Base-by-base conservation (phyloP, 2,113 vertebrate genomes). In the Mastomys natalensis region DNA sequence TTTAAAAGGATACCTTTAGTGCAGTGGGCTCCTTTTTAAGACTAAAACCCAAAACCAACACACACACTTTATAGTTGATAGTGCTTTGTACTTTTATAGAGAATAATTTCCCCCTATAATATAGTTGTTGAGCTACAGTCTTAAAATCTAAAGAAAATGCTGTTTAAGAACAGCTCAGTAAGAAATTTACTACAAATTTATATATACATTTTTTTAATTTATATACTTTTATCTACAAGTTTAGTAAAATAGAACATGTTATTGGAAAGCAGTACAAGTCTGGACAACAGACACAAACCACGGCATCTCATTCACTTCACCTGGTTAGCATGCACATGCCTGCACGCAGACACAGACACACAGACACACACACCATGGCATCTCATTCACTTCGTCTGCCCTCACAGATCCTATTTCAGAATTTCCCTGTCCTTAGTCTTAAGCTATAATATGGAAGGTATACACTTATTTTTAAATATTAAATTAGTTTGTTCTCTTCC, bases 21-120 rank as follows among this genome's bases (percentile, higher is more conserved):
- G 58, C 11, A 93, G 55, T 58, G 9, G 76, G 21, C 37, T 72
- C 24, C 37, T 96, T 94, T 91, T 78, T 72, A 86, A 93, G 45
- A 68, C 12, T 45, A 89, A 90, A 95, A 86, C 66, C 92, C 37
- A 96, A 95, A 96, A 51, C 43, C 34, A 96, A 66, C 43, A 89
- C 93, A 89, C 93, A 91, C 73, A 53, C n/a, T 73, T 94, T 29
- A 90, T 12, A 62, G 37, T 37, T 64, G 12, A 51, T 21, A 13
- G 17, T 91, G n/a, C 66, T 95, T 73, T 90, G 5, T 70, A 73
- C 48, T 70, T 96, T 40, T 82, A 66, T 4, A 81, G 48, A 34
- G 26, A 77, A 87, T 64, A 60, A 74, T 73, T 68, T 55, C 70
- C 87, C 88, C 87, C 66, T 74, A 43, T 31, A 89, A 89, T 73